These are phyloP conservation scores for Brachionus rotundiformis DNA, from an alignment of 1,140 invertebrate species.

Conservation along the genomic window DNA sequence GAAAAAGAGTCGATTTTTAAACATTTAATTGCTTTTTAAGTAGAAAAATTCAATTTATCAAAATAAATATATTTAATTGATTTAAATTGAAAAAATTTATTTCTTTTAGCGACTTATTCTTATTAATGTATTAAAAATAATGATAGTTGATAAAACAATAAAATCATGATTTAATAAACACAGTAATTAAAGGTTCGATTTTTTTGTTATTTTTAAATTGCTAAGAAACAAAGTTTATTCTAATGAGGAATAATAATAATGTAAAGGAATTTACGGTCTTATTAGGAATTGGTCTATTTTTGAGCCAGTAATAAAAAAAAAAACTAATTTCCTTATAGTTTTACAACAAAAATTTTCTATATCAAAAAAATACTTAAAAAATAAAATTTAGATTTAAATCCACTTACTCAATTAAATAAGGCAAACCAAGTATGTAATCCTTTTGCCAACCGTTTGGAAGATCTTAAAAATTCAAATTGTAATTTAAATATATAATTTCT, in stretches of 20 bases:
- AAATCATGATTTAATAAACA: no score
- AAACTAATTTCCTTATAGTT: neutral
- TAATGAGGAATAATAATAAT: neutral
- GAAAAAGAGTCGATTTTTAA: neutral
- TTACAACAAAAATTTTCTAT: neutral
- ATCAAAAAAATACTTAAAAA: neutral
- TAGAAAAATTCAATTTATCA: neutral
- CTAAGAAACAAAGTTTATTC: neutral
- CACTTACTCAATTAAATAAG: constrained; percentile 47
- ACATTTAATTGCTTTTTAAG: neutral
- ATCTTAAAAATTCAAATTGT: constrained; percentile 11
- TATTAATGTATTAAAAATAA: no score
- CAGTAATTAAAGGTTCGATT: neutral
- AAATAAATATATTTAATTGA: neutral
- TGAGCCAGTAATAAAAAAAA: neutral
- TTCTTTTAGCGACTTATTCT: neutral
- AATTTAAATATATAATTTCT: neutral
- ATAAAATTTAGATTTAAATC: neutral
- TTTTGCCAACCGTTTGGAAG: constrained; percentile 52
- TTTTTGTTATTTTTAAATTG: neutral
- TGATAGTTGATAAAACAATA: no score
- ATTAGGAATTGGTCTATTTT: neutral
- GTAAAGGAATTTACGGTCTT: neutral
- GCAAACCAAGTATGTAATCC: constrained; percentile 42
- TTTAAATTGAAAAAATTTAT: neutral